A percentile compares a stretch with the other conserved stretches of the same genome.
phyloP scores from a whole-genome alignment of 2,888 invertebrate species.

The Caenorhabditis angaria region DNA sequence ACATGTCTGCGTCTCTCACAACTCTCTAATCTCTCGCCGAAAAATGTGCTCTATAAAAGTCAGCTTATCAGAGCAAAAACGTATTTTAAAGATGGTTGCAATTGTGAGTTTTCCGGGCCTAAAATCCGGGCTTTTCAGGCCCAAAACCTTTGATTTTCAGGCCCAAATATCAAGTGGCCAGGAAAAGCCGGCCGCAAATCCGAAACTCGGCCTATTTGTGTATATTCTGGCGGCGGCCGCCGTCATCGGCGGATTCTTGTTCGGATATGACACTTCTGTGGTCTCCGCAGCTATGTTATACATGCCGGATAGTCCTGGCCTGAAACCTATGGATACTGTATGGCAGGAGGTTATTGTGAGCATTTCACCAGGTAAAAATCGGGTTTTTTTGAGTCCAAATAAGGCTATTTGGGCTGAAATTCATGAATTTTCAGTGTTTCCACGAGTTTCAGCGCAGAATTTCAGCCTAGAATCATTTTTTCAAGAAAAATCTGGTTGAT shows the following conservation, averaged over 20 bases:
- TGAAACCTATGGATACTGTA: constrained; percentile 56
- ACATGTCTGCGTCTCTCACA: no score
- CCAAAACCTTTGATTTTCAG: constrained; percentile 19
- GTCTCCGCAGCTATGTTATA: constrained; percentile 73
- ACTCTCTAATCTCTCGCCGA: no score
- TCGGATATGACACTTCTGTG: constrained; percentile 78
- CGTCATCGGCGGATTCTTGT: constrained; percentile 69
- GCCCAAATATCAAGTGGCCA: constrained; percentile 36
- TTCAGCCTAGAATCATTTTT: no score
- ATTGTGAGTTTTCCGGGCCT: constrained; percentile 22
- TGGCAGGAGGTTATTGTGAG: constrained; percentile 69
- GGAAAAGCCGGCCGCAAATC: constrained; percentile 47
- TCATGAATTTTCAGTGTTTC: no score
- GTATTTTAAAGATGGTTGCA: constrained; percentile 31
- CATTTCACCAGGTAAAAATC: constrained; percentile 65
- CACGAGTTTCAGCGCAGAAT: no score
- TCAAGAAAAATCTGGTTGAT: no score
- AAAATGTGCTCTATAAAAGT: no score
- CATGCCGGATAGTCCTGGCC: constrained; percentile 52
- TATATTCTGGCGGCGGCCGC: constrained; percentile 46
- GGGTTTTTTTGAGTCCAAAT: no score
- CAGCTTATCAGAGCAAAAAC: no score
- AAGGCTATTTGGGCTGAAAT: no score
- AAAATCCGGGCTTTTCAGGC: not conserved
- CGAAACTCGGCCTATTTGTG: constrained; percentile 53